phyloP scores from a whole-genome alignment of 2,113 vertebrate genomes.

The Suncus etruscus region DNA sequence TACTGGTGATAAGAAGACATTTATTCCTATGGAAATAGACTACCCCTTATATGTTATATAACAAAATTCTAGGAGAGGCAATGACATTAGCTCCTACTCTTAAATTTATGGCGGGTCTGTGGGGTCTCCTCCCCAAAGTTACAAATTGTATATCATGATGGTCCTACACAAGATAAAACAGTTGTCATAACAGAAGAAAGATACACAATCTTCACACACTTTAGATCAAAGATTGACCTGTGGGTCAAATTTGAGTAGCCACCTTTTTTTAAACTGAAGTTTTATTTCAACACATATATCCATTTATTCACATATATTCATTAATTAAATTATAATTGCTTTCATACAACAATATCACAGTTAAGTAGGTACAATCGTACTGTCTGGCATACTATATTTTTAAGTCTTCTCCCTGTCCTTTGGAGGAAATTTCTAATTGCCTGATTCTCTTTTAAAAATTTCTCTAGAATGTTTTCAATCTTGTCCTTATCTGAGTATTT shows the following conservation, averaged over 20 bases:
- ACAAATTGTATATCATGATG: not conserved
- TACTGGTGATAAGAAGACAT: not conserved
- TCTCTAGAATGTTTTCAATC: not conserved
- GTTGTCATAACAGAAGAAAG: not conserved
- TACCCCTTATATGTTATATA: not conserved
- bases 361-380: not conserved
- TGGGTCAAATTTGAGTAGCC: not conserved
- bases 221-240: not conserved
- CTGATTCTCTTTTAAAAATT: not conserved
- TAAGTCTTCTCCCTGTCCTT: not conserved
- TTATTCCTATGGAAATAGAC: not conserved
- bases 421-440: not conserved
- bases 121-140: not conserved
- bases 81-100: not conserved
- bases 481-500: not conserved
- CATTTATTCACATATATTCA: not conserved
- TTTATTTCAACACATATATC: not conserved
- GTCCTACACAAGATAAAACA: not conserved
- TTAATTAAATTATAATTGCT: not conserved
- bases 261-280: not conserved
- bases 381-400: not conserved
- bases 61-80: not conserved
- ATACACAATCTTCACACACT: not conserved
- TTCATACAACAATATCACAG: not conserved
- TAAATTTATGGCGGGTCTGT: not conserved